Evolutionary conservation across 1,140 invertebrate genomes (phyloP).

Genomic region (Dryas iulia): DNA sequence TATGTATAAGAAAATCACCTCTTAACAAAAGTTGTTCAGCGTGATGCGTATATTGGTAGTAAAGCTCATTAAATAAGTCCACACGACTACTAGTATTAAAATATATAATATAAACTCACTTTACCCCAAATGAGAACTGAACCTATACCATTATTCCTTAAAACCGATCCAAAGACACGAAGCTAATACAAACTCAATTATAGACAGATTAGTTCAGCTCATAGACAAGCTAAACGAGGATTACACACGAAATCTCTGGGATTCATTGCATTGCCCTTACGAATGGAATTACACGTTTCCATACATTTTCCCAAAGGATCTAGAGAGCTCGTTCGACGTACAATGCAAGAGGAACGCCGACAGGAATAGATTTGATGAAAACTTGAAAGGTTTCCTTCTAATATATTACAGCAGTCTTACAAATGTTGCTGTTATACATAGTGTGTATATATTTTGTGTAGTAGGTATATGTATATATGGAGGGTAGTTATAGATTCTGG

Average conservation of each 20-base stretch:
- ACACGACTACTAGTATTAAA: too few relatives aligned
- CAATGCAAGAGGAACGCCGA: slow-evolving; percentile 46
- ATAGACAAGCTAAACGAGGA: slow-evolving; percentile 44
- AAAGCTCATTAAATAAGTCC: too few relatives aligned
- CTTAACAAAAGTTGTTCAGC: too few relatives aligned
- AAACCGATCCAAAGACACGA: too few relatives aligned
- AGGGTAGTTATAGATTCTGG: not conserved
- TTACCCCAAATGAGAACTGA: too few relatives aligned
- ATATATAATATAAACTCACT: too few relatives aligned
- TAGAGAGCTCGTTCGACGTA: slow-evolving; percentile 46
- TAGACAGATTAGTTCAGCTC: slow-evolving; percentile 45
- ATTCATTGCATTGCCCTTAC: slow-evolving; percentile 26
- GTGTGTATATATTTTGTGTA: too few relatives aligned
- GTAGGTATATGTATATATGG: not conserved
- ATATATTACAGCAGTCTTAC: slow-evolving; percentile 64
- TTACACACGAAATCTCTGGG: slow-evolving; percentile 18
- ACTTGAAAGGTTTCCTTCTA: slow-evolving; percentile 72
- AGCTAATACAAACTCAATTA: slow-evolving; percentile 21
- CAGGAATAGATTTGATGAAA: slow-evolving; percentile 67
- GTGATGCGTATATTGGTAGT: too few relatives aligned
- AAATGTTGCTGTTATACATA: slow-evolving; percentile 45
- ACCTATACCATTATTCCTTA: too few relatives aligned
- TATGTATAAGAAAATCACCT: too few relatives aligned
- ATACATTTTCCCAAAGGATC: slow-evolving; percentile 49
- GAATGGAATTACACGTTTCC: slow-evolving; percentile 40